Base-by-base conservation (phyloP, 2,888 invertebrate species). In the Nymphalis urticae region DNA sequence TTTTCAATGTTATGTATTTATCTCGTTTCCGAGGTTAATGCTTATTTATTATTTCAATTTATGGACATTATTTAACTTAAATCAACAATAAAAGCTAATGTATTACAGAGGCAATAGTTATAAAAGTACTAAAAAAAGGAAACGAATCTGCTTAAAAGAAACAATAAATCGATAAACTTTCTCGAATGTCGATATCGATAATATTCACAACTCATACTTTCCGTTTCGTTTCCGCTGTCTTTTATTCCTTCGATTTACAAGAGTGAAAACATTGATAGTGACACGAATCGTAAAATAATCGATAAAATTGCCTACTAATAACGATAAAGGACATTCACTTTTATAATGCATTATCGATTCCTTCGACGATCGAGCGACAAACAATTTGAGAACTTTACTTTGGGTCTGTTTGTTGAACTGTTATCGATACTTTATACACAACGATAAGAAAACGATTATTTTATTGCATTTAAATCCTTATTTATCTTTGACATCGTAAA, bases 371-470 rank as follows among this genome's bases (percentile, higher is more conserved):
- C 65, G 51, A 59, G 51, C 19, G 24, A 50, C 42, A n/a, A 27
- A n/a, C 58, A 56, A n/a, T 27, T 56, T 56, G 27, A 16, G 27
- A 7, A 54, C 16, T 17, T 32, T 32, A 56, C 54, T n/a, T 17
- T 56, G 7, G 19, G 36, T 42, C 36, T 58, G 19, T 58, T 58
- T 42, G 42, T 36, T n/a, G 9, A 32, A 32, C 7, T 42, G 36
- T 58, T 58, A 58, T 58, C 36, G 58, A 32, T 56, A 56, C 36
- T 6, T 42, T 58, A 36, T n/a, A 58, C 36, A 4, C 13, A 32
- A 32, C 1, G 83, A 80, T 82, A 83, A 80, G 75, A 69, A 72
- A 75, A 64, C 76, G 80, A 79, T 78, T 79, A 79, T 79, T 81
- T 79, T 77, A 79, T 79, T 68, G 75, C 76, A 77, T 79, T 79